phyloP scores from a whole-genome alignment of 53 echinoderm and acorn worm genomes.

The Paracentrotus lividus region DNA sequence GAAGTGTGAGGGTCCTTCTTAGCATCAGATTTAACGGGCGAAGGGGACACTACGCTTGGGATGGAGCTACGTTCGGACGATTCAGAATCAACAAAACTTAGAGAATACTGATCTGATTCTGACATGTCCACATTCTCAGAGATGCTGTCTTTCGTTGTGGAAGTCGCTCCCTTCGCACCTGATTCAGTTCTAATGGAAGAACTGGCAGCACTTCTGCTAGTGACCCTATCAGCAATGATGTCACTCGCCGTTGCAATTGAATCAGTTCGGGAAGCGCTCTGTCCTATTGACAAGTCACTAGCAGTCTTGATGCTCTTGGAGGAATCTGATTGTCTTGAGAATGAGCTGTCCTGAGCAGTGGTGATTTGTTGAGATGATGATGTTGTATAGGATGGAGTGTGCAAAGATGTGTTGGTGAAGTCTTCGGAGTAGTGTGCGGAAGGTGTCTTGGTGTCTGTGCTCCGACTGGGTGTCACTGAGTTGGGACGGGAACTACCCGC shows the following conservation, averaged over 20 bases:
- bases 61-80: constrained; percentile 14
- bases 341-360: constrained; percentile 58
- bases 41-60: constrained; percentile 48
- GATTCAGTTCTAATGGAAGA: constrained; percentile 92
- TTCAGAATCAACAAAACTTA: constrained; percentile 73
- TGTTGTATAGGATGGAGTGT: constrained; percentile 53
- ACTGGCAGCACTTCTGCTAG: constrained; percentile 62
- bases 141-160: constrained; percentile 72
- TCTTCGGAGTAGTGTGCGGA: constrained; percentile 87
- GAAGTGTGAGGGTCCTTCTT: constrained; percentile 15
- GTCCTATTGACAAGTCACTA: constrained; percentile 41
- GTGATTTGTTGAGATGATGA: constrained; percentile 34
- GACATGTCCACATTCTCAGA: constrained; percentile 80
- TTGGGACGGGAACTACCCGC: constrained; percentile 29
- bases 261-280: constrained; percentile 33
- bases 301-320: constrained; percentile 73
- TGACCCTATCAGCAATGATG: constrained; percentile 38
- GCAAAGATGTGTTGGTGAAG: constrained; percentile 78
- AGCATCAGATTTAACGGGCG: constrained; percentile 45
- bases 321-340: background rate
- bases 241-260: constrained; percentile 65
- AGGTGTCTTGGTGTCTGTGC: constrained; percentile 57
- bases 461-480: constrained; percentile 57
- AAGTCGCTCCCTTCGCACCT: constrained; percentile 59
- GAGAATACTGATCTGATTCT: constrained; percentile 71